phyloP scores from a whole-genome alignment of 2,113 vertebrate species.

The Pionites leucogaster region DNA sequence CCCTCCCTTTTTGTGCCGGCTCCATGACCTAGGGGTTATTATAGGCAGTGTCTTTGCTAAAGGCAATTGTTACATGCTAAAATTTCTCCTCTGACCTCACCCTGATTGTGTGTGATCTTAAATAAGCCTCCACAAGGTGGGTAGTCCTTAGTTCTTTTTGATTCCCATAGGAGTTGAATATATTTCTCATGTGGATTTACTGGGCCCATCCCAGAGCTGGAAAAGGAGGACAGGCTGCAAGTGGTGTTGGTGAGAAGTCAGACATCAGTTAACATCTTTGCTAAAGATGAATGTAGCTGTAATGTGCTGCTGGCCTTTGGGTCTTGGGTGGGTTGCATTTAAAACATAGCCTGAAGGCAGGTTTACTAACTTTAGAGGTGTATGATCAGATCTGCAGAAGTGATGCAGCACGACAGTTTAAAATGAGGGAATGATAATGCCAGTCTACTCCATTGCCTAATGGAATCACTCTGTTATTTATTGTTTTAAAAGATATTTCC shows the following conservation, averaged over 20 bases:
- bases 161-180: background rate
- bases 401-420: background rate
- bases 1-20: background rate
- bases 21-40: background rate
- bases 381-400: background rate
- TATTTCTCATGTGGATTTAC: background rate
- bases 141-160: background rate
- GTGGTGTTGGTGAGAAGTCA: background rate
- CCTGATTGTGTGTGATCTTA: background rate
- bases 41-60: background rate
- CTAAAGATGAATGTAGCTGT: background rate
- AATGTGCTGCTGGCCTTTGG: background rate
- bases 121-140: background rate
- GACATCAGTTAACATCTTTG: background rate
- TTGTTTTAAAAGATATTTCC: background rate
- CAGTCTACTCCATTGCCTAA: background rate
- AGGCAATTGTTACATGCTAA: background rate
- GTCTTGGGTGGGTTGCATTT: constrained; percentile 25
- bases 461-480: background rate
- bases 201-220: background rate
- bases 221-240: background rate
- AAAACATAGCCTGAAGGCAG: constrained; percentile 26
- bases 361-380: constrained; percentile 19
- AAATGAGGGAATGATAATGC: background rate
- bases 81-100: background rate